Percentiles rank a stretch among this genome's conserved stretches.
Conservation (phyloP, 2,797 vertebrate genomes). For the Sebastes melanostomus region DNA sequence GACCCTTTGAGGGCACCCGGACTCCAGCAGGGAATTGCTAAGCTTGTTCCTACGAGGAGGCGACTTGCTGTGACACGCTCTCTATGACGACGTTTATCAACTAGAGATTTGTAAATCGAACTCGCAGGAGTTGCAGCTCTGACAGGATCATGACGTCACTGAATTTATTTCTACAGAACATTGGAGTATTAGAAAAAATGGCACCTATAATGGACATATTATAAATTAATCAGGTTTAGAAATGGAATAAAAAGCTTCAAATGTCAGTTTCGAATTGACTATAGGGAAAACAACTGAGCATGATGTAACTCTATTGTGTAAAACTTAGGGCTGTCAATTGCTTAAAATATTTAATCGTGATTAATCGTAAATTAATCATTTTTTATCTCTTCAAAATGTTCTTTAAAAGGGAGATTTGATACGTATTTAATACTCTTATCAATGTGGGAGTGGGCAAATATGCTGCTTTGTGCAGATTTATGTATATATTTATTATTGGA, state of each 20-base stretch:
- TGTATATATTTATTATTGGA: background rate
- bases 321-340: background rate
- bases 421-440: background rate
- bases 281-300: background rate
- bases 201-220: background rate
- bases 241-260: background rate
- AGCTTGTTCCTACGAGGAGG: background rate
- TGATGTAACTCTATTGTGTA: background rate
- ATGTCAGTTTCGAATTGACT: background rate
- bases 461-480: background rate
- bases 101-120: background rate
- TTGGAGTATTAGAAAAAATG: background rate
- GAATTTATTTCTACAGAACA: background rate
- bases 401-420: background rate
- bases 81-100: background rate
- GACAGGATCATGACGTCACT: background rate
- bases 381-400: background rate
- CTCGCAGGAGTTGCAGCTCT: background rate
- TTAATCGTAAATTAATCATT: background rate
- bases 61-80: background rate
- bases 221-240: background rate
- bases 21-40: constrained; percentile 7
- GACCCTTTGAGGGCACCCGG: constrained; percentile 37
- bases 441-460: background rate
- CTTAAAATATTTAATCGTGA: too few species aligned